A percentile compares a stretch with the other conserved stretches of the same genome.
These are phyloP conservation scores for Calephelis virginiensis DNA, from an alignment of 1,140 invertebrate species.

Conservation along the genomic window DNA sequence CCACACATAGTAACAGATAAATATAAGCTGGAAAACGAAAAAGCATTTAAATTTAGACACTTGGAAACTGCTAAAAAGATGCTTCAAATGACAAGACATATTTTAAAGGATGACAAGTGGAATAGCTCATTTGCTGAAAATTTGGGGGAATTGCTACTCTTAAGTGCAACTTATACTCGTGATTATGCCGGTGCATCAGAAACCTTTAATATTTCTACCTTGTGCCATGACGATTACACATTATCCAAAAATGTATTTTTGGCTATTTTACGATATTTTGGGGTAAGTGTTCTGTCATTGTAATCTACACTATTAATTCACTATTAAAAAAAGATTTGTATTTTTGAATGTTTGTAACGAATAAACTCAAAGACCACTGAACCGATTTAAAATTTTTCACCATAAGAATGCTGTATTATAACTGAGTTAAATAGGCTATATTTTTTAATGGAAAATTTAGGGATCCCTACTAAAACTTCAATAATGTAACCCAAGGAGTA, in stretches of 20 bases:
- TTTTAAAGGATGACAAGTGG: conserved; percentile 54
- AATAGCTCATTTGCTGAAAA: conserved; percentile 58
- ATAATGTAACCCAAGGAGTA: too few species aligned
- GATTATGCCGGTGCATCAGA: conserved; percentile 39
- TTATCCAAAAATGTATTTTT: conserved; percentile 53
- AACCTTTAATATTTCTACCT: conserved; percentile 41
- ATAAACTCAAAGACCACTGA: too few species aligned
- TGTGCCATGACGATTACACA: conserved; percentile 32
- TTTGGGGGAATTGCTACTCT: conserved; percentile 51
- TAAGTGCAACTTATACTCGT: conserved; percentile 43
- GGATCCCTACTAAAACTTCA: too few species aligned
- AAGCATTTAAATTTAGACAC: conserved; percentile 20
- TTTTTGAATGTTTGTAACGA: too few species aligned
- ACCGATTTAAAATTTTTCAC: too few species aligned
- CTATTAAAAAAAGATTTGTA: too few species aligned
- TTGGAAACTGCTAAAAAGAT: conserved; percentile 42
- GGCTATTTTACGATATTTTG: conserved; percentile 58
- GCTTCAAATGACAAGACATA: conserved; percentile 45
- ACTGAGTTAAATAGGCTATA: too few species aligned
- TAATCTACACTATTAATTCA: too few species aligned
- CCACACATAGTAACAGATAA: conserved; percentile 58
- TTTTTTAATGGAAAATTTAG: too few species aligned
- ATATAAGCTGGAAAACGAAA: conserved; percentile 41
- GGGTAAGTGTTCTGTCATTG: conserved; percentile 44
- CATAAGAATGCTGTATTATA: too few species aligned